A percentile compares a stretch with the other conserved stretches of the same genome.
phyloP scores from a whole-genome alignment of 2,113 vertebrate species.

The Ancistrus triradiatus region DNA sequence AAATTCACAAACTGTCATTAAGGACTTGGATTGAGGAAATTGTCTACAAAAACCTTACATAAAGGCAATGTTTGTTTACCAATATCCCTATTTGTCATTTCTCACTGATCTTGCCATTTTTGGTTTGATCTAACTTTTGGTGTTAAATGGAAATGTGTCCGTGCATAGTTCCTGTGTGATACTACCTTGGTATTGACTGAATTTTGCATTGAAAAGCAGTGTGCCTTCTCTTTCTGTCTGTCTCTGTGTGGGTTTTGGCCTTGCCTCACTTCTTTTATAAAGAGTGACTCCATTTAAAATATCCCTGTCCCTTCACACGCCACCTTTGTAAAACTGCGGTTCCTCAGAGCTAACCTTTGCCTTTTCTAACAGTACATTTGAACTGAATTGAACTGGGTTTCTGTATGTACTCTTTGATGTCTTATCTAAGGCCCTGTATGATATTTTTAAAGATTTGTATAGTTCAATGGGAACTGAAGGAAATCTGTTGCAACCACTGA shows the following conservation, averaged over 20 bases:
- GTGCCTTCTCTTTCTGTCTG: constrained; percentile 68
- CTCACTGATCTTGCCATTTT: constrained; percentile 45
- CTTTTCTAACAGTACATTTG: constrained; percentile 29
- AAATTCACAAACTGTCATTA: constrained; percentile 11
- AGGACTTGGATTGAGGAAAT: neutral
- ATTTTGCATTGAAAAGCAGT: constrained; percentile 63
- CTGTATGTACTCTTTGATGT: neutral
- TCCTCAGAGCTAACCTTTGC: neutral
- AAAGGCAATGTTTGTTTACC: constrained; percentile 10
- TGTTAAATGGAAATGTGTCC: constrained; percentile 28
- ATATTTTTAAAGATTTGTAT: constrained; percentile 8
- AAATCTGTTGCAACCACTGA: neutral
- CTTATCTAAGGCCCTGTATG: constrained; percentile 6
- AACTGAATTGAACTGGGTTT: constrained; percentile 21
- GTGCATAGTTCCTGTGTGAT: constrained; percentile 38
- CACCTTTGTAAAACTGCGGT: constrained; percentile 10
- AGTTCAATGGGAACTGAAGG: constrained; percentile 11
- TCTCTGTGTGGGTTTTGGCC: constrained; percentile 59
- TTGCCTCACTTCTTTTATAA: constrained; percentile 31
- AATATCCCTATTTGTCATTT: constrained; percentile 18
- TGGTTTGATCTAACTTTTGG: constrained; percentile 32
- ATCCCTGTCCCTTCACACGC: constrained; percentile 18
- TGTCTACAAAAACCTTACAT: constrained; percentile 17
- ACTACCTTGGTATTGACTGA: constrained; percentile 52
- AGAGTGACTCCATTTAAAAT: constrained; percentile 34